A percentile compares a stretch with the other conserved stretches of the same genome.
phyloP scores from a whole-genome alignment of 2,113 vertebrate genomes.

The Forbesichthys papilliferus region DNA sequence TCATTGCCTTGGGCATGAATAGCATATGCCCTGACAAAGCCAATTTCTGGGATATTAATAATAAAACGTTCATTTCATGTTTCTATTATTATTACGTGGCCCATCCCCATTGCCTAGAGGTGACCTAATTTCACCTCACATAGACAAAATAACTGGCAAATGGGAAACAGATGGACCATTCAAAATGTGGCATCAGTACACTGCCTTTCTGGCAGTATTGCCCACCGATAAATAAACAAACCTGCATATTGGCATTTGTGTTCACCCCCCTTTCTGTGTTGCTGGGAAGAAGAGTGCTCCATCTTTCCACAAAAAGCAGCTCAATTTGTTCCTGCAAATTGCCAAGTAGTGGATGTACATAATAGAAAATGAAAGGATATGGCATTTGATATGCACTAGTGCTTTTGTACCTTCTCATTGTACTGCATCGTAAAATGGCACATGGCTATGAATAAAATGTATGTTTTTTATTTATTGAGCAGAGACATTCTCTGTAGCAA shows the following conservation, averaged over 20 bases:
- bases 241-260: slow-evolving; percentile 7
- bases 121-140: slow-evolving; percentile 56
- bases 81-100: slow-evolving; percentile 70
- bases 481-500: slow-evolving; percentile 12
- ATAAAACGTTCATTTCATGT: slow-evolving; percentile 77
- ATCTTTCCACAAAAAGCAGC: slow-evolving; percentile 11
- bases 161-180: slow-evolving; percentile 24
- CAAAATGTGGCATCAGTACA: slow-evolving; percentile 7
- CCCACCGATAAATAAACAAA: slow-evolving; percentile 43
- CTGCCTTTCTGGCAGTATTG: slow-evolving; percentile 11
- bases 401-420: neutral
- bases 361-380: neutral
- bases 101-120: slow-evolving; percentile 46
- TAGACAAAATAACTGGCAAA: slow-evolving; percentile 48
- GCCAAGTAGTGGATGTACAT: slow-evolving; percentile 10
- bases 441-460: neutral
- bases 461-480: neutral
- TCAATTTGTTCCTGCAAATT: slow-evolving; percentile 52
- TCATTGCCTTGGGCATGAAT: slow-evolving; percentile 53
- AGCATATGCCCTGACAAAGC: slow-evolving; percentile 67
- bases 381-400: neutral
- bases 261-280: slow-evolving; percentile 33
- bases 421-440: neutral
- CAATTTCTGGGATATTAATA: slow-evolving; percentile 80
- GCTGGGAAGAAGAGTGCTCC: slow-evolving; percentile 16